These are phyloP conservation scores for Trematomus loennbergii DNA, from an alignment of 2,113 vertebrate species.

Conservation along the genomic window DNA sequence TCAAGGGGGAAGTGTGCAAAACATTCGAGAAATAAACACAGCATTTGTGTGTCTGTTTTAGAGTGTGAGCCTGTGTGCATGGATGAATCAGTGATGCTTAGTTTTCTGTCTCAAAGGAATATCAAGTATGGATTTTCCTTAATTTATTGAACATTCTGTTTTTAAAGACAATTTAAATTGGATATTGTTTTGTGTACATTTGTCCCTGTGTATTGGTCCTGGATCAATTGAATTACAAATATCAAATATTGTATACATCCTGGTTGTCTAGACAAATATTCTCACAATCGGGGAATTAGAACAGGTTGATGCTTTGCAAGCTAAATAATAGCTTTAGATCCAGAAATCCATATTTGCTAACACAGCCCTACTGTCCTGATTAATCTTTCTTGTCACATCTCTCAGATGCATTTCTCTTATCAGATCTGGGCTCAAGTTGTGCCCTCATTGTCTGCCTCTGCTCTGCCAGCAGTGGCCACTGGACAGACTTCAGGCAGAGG, in stretches of 20 bases:
- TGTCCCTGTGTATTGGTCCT: neutral
- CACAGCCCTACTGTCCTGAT: slow-evolving; percentile 7
- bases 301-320: neutral
- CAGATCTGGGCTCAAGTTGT: slow-evolving; percentile 49
- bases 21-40: slow-evolving; percentile 46
- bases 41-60: neutral
- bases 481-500: slow-evolving; percentile 42
- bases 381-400: slow-evolving; percentile 38
- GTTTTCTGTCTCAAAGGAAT: neutral
- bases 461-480: slow-evolving; percentile 41
- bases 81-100: slow-evolving; percentile 31
- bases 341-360: slow-evolving; percentile 25
- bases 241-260: too few relatives aligned
- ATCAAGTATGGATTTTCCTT: neutral
- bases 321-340: slow-evolving; percentile 7
- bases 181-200: neutral
- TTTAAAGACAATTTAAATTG: neutral
- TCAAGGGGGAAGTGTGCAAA: slow-evolving; percentile 11
- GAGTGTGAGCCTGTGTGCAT: slow-evolving; percentile 7
- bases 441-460: slow-evolving; percentile 37
- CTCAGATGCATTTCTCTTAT: slow-evolving; percentile 51
- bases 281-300: slow-evolving; percentile 4
- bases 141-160: neutral
- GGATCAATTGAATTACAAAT: neutral
- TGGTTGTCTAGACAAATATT: neutral